Base-by-base conservation (phyloP, 1,140 invertebrate species). In the Potamilus streckersoni region DNA sequence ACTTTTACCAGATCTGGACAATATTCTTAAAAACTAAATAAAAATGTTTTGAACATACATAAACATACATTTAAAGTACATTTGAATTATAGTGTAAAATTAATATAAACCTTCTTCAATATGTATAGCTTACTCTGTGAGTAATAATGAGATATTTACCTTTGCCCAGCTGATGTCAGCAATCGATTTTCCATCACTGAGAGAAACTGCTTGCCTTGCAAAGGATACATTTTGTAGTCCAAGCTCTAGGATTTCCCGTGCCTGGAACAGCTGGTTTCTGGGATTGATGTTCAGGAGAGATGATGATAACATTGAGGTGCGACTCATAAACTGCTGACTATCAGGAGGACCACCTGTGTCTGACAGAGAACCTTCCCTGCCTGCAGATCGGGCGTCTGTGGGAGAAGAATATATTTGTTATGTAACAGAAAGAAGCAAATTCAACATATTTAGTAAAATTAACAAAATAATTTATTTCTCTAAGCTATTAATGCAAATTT, bases 161-260 rank as follows among this genome's bases (percentile, higher is more conserved):
- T 89, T 89, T 23, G 84, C 83, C 86, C 88, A 89, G 58, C 73
- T 79, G 38, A 89, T 82, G 78, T 89, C 88, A 49, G 86, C 87
- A 69, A 89, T 88, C 27, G 81, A 82, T 67, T 83, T 84, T n/a
- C 86, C 87, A 80, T 89, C 88, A 69, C 81, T 83, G 2, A 85
- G 71, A 59, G 86, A 86, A 6, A 86, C 85, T 62, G 84, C 84
- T 56, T 83, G 76, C 19, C 88, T 71, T 14, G 88, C 86, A 75
- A 80, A 83, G 16, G 84, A 86, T 6, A 89, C 86, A 79, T 88
- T 88, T 61, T 83, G 76, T 56, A 89, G 79, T 4, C 87, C 88
- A 16, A 87, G 80, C 67, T 87, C 83, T 16, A 89, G 81, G 56
- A 89, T 87, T 16, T 87, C 83, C 55, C 84, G 69, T 0, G 88